Evolutionary conservation across 2,888 invertebrate genomes (phyloP).

Genomic region (Aleiodes testaceus): DNA sequence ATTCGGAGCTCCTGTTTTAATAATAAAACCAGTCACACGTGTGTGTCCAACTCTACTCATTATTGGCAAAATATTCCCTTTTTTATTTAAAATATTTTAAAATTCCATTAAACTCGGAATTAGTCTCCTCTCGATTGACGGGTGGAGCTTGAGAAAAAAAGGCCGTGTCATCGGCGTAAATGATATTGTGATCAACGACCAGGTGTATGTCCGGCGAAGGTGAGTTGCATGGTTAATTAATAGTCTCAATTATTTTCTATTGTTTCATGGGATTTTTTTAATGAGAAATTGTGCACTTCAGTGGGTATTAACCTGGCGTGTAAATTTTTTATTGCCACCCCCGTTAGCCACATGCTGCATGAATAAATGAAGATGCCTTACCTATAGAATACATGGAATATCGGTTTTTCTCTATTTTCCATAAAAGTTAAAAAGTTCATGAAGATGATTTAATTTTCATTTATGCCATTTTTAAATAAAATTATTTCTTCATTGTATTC

Average conservation of each 20-base stretch:
- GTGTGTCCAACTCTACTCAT: not conserved
- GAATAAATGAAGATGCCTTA: slow-evolving; percentile 1
- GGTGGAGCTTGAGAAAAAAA: slow-evolving; percentile 28
- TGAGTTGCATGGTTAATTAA: slow-evolving; percentile 39
- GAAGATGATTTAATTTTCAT: not conserved
- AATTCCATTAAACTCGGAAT: not conserved
- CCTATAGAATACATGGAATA: not conserved
- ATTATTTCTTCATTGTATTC: not conserved
- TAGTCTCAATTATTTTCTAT: too few species aligned
- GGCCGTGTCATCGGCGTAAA: slow-evolving; percentile 47
- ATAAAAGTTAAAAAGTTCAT: not conserved
- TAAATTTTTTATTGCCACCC: slow-evolving; percentile 14
- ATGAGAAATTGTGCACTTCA: not conserved
- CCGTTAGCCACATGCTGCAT: slow-evolving; percentile 6
- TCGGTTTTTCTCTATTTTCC: not conserved
- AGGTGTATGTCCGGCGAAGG: slow-evolving; percentile 62
- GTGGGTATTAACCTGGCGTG: not conserved
- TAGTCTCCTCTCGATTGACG: slow-evolving; percentile 9
- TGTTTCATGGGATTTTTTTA: not conserved
- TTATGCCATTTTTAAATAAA: not conserved
- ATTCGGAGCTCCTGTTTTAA: slow-evolving; percentile 33
- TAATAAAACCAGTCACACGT: slow-evolving; percentile 15
- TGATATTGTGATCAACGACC: slow-evolving; percentile 56
- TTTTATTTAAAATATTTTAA: slow-evolving; percentile 11
- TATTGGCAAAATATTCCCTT: not conserved